Percentiles rank a stretch among this genome's conserved stretches.
phyloP scores from a whole-genome alignment of 2,888 invertebrate genomes.

The Dasysyrphus albostriatus region DNA sequence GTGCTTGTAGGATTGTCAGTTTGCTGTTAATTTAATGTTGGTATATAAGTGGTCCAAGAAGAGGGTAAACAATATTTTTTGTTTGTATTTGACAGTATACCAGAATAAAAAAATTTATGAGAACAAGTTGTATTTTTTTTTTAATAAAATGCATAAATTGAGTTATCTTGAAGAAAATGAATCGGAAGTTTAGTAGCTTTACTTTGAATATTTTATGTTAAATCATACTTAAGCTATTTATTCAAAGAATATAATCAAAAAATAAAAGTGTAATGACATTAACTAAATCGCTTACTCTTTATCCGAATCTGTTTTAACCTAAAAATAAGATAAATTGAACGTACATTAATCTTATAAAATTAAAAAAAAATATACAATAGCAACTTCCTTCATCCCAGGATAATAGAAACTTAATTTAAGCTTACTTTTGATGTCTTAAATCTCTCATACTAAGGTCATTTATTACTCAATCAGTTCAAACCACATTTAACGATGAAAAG shows the following conservation, averaged over 20 bases:
- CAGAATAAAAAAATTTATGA: not conserved
- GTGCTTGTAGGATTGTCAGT: slow-evolving; percentile 49
- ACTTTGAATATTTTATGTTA: not conserved
- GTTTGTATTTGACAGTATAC: not conserved
- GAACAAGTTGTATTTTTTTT: not conserved
- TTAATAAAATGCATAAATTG: not conserved
- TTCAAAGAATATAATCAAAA: no score
- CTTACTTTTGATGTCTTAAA: not conserved
- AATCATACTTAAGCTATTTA: no score
- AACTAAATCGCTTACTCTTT: not conserved
- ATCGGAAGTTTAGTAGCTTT: no score
- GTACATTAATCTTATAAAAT: no score
- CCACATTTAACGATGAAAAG: not conserved
- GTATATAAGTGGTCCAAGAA: slow-evolving; percentile 60
- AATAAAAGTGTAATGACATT: not conserved
- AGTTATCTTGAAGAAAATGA: no score
- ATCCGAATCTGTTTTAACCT: not conserved
- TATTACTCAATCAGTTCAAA: not conserved
- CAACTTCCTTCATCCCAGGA: not conserved
- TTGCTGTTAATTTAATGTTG: slow-evolving; percentile 14
- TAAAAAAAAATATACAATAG: no score
- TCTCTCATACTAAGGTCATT: not conserved
- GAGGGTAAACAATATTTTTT: slow-evolving; percentile 40
- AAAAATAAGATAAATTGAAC: no score
- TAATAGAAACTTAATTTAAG: not conserved